A percentile compares a stretch with the other conserved stretches of the same genome.
These are phyloP conservation scores for Lutraria lutraria DNA, from an alignment of 2,888 invertebrate species.

Conservation along the genomic window DNA sequence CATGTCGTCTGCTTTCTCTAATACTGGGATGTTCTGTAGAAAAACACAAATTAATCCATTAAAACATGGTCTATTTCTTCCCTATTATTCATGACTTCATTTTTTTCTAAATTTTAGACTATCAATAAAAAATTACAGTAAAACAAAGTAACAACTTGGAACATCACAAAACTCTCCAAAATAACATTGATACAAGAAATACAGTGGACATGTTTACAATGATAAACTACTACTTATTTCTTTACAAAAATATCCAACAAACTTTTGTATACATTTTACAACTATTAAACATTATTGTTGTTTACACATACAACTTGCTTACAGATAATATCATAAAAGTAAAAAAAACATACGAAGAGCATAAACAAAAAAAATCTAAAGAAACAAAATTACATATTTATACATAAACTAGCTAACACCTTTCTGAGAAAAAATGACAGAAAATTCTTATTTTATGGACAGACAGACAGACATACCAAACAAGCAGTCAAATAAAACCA, in stretches of 20 bases:
- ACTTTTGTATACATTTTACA: too few relatives aligned
- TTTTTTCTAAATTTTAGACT: not conserved
- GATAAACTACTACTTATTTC: not conserved
- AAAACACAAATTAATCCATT: not conserved
- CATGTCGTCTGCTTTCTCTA: conserved; percentile 27
- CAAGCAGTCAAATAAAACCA: not conserved
- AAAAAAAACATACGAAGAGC: too few relatives aligned
- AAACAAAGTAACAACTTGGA: not conserved
- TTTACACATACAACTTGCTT: too few relatives aligned
- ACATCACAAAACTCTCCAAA: not conserved
- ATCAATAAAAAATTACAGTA: not conserved
- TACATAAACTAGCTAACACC: too few relatives aligned
- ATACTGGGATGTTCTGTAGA: conserved; percentile 42
- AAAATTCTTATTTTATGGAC: too few relatives aligned
- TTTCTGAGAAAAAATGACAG: too few relatives aligned
- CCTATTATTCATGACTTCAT: not conserved
- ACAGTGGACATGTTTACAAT: not conserved
- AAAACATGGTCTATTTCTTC: not conserved
- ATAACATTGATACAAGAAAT: not conserved
- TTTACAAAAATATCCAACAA: too few relatives aligned
- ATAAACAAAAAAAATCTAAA: too few relatives aligned
- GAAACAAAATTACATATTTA: too few relatives aligned
- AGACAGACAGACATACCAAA: not conserved
- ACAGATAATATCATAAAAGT: too few relatives aligned
- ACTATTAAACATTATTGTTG: too few relatives aligned